A percentile compares a stretch with the other conserved stretches of the same genome.
These are phyloP conservation scores for Antheraea mylitta DNA, from an alignment of 1,140 invertebrate species.

Conservation along the genomic window DNA sequence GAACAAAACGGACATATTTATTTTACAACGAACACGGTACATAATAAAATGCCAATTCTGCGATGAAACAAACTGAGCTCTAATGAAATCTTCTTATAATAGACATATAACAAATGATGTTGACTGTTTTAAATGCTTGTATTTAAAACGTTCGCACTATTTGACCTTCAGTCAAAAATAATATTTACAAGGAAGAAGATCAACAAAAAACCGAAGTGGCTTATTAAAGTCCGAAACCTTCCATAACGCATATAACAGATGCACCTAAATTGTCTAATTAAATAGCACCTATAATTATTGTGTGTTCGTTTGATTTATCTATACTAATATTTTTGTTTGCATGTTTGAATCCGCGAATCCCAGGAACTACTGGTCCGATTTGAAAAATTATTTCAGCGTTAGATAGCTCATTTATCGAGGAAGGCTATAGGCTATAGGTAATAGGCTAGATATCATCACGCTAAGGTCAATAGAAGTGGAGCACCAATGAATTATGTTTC, in stretches of 20 bases:
- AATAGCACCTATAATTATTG: background rate
- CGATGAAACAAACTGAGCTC: background rate
- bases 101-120: conserved; percentile 26
- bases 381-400: no score
- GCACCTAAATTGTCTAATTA: background rate
- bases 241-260: conserved; percentile 4
- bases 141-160: conserved; percentile 32
- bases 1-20: conserved; percentile 6
- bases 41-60: background rate
- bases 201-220: conserved; percentile 31
- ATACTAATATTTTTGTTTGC: no score
- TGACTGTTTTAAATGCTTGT: conserved; percentile 23
- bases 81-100: conserved; percentile 7
- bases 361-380: no score
- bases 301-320: no score
- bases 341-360: no score
- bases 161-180: conserved; percentile 34
- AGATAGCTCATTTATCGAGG: no score
- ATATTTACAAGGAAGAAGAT: conserved; percentile 31
- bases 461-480: no score
- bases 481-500: no score
- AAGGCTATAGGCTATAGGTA: no score
- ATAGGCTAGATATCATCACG: no score
- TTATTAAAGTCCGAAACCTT: conserved; percentile 21
- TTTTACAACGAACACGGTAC: background rate